Conservation (phyloP, 64 coral and sea anemone species). For the Montipora cactus region DNA sequence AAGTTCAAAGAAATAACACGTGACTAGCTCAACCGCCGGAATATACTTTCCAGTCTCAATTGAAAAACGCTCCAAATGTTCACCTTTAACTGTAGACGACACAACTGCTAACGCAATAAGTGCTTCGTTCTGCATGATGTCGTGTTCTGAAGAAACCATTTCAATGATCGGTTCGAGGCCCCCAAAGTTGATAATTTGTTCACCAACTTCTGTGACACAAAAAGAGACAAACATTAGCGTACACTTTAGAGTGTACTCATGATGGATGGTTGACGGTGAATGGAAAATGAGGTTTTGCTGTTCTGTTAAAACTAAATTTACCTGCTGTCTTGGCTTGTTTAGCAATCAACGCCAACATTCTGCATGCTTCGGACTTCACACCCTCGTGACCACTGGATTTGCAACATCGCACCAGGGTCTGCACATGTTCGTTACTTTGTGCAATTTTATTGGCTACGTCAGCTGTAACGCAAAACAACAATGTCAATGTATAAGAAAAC, state of each 20-base stretch:
- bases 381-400: slow-evolving; percentile 79
- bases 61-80: too few species aligned
- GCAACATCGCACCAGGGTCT: slow-evolving; percentile 75
- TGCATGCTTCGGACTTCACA: slow-evolving; percentile 63
- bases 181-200: slow-evolving; percentile 77
- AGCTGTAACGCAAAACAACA: slow-evolving; percentile 43
- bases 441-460: slow-evolving; percentile 82
- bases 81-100: slow-evolving; percentile 75
- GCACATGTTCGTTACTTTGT: slow-evolving; percentile 48
- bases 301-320: not conserved
- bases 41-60: too few species aligned
- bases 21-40: too few species aligned
- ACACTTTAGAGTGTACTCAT: too few species aligned
- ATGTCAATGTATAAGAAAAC: not conserved
- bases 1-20: too few species aligned
- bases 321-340: slow-evolving; percentile 74
- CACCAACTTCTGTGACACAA: slow-evolving; percentile 36
- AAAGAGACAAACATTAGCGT: not conserved
- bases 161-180: slow-evolving; percentile 64
- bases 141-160: slow-evolving; percentile 75
- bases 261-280: too few species aligned
- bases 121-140: slow-evolving; percentile 89
- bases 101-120: slow-evolving; percentile 80
- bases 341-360: slow-evolving; percentile 75
- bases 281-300: too few species aligned